Conservation (phyloP, 2,888 invertebrate species). For the Nebria brevicollis region DNA sequence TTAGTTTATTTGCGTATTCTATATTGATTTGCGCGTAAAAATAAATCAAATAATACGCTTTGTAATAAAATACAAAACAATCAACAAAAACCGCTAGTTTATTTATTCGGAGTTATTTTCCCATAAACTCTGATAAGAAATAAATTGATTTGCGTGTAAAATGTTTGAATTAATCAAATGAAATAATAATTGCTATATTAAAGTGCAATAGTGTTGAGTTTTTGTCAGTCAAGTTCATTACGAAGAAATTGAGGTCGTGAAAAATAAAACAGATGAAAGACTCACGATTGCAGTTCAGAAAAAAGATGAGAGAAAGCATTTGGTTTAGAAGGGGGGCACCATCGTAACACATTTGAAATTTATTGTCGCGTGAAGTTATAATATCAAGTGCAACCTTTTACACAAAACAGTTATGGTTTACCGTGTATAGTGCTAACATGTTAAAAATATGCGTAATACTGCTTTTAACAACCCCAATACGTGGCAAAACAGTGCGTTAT, state of each 20-base stretch:
- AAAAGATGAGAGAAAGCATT: slow-evolving; percentile 44
- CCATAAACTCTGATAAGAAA: too few species aligned
- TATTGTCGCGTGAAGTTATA: slow-evolving; percentile 57
- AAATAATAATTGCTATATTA: slow-evolving; percentile 20
- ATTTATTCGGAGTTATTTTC: too few species aligned
- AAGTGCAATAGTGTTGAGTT: slow-evolving; percentile 17
- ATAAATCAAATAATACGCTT: too few species aligned
- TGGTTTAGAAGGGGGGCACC: slow-evolving; percentile 36
- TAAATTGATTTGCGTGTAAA: too few species aligned
- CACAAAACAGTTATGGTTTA: slow-evolving; percentile 54
- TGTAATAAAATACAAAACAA: too few species aligned
- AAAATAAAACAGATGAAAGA: slow-evolving; percentile 44
- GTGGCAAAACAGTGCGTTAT: slow-evolving; percentile 41
- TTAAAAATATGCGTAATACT: slow-evolving; percentile 51
- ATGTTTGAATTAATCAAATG: background rate
- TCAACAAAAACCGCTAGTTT: too few species aligned
- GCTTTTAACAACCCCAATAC: slow-evolving; percentile 40
- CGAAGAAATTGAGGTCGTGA: slow-evolving; percentile 37
- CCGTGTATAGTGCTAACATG: slow-evolving; percentile 47
- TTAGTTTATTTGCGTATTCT: too few species aligned
- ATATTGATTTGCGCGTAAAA: too few species aligned
- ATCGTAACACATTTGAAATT: slow-evolving; percentile 57
- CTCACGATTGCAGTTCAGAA: slow-evolving; percentile 37
- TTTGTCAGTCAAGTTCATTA: slow-evolving; percentile 40
- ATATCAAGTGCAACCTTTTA: slow-evolving; percentile 51